Percentiles rank a stretch among this genome's conserved stretches.
Evolutionary conservation across 1,140 invertebrate species (phyloP).

Genomic region (Drosophila nikananu): DNA sequence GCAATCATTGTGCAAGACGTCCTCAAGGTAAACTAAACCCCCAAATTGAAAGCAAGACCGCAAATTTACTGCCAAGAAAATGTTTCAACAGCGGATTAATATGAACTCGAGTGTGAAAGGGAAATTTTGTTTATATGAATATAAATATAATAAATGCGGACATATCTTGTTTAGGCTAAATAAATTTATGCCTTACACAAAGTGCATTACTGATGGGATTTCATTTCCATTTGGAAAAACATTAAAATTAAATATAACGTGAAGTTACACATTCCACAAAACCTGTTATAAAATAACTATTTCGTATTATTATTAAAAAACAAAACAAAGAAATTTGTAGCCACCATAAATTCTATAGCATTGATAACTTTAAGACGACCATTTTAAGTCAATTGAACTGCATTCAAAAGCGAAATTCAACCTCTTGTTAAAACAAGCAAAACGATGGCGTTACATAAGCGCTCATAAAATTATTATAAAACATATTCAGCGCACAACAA

Average conservation of each 20-base stretch:
- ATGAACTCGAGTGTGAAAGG: background rate
- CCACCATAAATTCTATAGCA: background rate
- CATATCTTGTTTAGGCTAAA: too few species aligned
- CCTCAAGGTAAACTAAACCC: background rate
- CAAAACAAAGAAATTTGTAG: background rate
- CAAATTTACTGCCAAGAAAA: background rate
- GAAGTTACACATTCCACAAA: background rate
- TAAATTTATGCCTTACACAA: background rate
- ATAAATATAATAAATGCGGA: background rate
- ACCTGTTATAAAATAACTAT: background rate
- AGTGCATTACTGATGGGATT: background rate
- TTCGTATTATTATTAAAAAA: background rate
- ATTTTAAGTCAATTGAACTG: conserved; percentile 4
- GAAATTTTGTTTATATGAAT: background rate
- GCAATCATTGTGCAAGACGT: background rate
- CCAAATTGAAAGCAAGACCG: background rate
- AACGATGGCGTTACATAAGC: conserved; percentile 21
- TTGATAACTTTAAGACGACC: background rate
- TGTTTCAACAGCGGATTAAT: background rate
- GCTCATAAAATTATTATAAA: conserved; percentile 50
- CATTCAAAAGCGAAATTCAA: conserved; percentile 16
- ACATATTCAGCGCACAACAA: conserved; percentile 42
- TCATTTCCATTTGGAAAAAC: background rate
- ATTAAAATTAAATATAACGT: background rate
- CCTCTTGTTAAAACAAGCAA: conserved; percentile 20